Base-by-base conservation (phyloP, 1,140 invertebrate species). In the Drosophila lowei region DNA sequence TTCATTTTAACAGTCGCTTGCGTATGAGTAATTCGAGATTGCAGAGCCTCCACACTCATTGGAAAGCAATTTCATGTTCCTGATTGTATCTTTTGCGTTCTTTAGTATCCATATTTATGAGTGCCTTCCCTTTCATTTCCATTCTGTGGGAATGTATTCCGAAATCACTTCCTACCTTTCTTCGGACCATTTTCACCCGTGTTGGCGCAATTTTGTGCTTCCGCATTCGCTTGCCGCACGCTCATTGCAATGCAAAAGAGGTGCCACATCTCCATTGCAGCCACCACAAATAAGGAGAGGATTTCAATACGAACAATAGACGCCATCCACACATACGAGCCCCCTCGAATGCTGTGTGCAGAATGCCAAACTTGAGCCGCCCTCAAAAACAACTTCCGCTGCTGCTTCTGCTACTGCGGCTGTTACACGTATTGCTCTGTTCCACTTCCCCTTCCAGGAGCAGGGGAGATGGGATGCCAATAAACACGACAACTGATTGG, bases 401-500 rank as follows among this genome's bases (percentile, higher is more conserved):
- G 53, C 23, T n/a, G 41, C 38, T 11, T 25, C 44, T 58, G 42
- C 56, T 23, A 52, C 65, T 79, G 61, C 21, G 13, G 44, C 60
- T 50, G 62, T 76, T 77, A 77, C 81, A 72, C 67, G 59, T 68
- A 74, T 66, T 75, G 56, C 72, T 48, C 61, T 34, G 71, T 55
- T 60, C 55, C 72, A 59, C 34, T 74, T 65, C 70, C 71, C 49
- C 55, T 54, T 72, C 53, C 16, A 47, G 42, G 34, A 42, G 13
- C 6, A 21, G 21, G 47, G 21, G 15, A 25, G 25, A 44, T 58
- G 55, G 55, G 53, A 61, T 70, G 61, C 70, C 80, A 85, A 85
- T 85, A 85, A 86, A 79, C 62, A 68, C 73, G 73, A 50, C 56
- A 74, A 54, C 80, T 86, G 80, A 86, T 86, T 85, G 73, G 80